A percentile compares a stretch with the other conserved stretches of the same genome.
Conservation (phyloP, 1,140 invertebrate species). For the Drosophila sucinea region DNA sequence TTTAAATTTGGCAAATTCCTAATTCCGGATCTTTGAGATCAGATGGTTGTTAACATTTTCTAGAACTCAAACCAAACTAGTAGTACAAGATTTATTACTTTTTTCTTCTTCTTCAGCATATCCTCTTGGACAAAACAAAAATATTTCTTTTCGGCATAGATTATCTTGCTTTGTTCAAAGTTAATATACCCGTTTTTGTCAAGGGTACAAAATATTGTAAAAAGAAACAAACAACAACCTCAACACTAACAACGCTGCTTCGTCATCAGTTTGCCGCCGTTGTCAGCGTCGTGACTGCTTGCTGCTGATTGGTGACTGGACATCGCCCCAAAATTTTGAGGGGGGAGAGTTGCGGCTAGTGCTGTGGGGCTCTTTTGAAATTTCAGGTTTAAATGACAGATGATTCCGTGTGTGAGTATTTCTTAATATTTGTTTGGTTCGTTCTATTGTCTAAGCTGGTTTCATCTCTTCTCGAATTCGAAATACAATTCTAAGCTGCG, state of each 20-base stretch:
- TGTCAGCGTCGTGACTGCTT: constrained; percentile 20
- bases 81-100: no score
- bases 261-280: constrained; percentile 58
- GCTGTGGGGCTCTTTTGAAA: constrained; percentile 53
- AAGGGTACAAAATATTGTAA: neutral
- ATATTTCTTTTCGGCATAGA: neutral
- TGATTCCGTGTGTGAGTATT: constrained; percentile 42
- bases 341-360: neutral
- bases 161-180: no score
- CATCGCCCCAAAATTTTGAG: constrained; percentile 24
- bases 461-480: constrained; percentile 29
- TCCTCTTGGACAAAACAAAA: no score
- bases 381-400: constrained; percentile 62
- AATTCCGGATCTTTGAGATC: no score
- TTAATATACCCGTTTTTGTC: neutral
- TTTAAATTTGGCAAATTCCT: no score
- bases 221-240: constrained; percentile 20
- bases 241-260: constrained; percentile 53
- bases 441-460: constrained; percentile 22
- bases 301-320: constrained; percentile 48
- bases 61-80: no score
- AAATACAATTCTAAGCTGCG: constrained; percentile 48
- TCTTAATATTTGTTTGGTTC: constrained; percentile 31
- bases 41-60: no score
- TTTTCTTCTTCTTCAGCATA: no score